Percentiles rank a stretch among this genome's conserved stretches.
Evolutionary conservation across 2,113 vertebrate genomes (phyloP).

Genomic region (Pachyramphus minor): DNA sequence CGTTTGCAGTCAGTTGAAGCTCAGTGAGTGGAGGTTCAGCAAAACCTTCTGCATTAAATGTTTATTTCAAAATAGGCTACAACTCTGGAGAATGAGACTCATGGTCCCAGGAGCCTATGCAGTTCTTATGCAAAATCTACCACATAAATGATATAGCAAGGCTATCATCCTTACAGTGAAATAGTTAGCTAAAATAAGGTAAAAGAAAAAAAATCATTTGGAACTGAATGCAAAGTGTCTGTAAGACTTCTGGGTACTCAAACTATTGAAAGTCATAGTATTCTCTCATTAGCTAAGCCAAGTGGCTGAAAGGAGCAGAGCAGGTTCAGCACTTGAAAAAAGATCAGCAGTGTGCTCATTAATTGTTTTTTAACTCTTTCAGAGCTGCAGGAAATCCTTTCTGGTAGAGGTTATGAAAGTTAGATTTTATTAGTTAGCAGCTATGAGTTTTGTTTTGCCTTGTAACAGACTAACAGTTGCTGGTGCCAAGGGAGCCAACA

Average conservation of each 20-base stretch:
- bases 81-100: background rate
- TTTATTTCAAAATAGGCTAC: background rate
- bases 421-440: background rate
- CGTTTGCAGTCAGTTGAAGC: background rate
- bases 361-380: background rate
- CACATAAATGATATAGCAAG: background rate
- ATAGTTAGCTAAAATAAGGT: background rate
- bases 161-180: background rate
- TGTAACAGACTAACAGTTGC: background rate
- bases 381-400: background rate
- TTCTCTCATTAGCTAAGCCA: too few species aligned
- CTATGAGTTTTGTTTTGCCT: background rate
- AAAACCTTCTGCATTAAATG: background rate
- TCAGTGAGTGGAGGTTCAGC: background rate
- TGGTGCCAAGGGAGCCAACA: rapidly evolving
- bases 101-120: background rate
- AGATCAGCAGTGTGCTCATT: background rate
- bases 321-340: background rate
- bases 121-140: background rate
- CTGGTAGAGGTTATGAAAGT: background rate
- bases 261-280: background rate
- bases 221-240: background rate
- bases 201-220: background rate
- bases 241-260: background rate
- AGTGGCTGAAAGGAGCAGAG: background rate